Evolutionary conservation across 2,797 vertebrate species (phyloP).

Genomic region (Poecilia wingei): DNA sequence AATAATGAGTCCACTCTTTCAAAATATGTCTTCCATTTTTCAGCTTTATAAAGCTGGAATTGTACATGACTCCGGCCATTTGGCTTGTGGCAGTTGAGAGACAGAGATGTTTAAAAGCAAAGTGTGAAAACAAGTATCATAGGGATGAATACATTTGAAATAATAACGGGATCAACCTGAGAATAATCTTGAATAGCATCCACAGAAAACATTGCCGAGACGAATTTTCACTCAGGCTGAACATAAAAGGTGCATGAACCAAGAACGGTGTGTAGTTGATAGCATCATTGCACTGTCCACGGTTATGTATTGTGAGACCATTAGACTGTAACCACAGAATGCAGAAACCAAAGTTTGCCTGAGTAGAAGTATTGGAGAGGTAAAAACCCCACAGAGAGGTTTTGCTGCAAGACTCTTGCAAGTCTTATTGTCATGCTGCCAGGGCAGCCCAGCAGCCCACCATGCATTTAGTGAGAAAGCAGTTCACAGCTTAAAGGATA

Average conservation of each 20-base stretch:
- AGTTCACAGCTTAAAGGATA: conserved; percentile 67
- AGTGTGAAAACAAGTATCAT: conserved; percentile 12
- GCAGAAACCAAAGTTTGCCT: conserved; percentile 20
- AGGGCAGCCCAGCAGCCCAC: conserved; percentile 51
- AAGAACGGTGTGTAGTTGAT: conserved; percentile 1
- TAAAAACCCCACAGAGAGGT: conserved; percentile 32
- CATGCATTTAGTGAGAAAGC: conserved; percentile 70
- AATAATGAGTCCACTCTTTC: conserved; percentile 65
- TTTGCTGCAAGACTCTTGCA: conserved; percentile 45
- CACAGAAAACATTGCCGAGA: conserved; percentile 10
- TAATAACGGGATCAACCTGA: conserved; percentile 4
- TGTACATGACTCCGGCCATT: conserved; percentile 17
- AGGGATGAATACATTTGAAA: conserved; percentile 2
- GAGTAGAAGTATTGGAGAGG: conserved; percentile 30
- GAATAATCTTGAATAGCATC: conserved; percentile 13
- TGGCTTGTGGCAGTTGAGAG: conserved; percentile 7
- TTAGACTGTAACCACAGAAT: conserved; percentile 27
- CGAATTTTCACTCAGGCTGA: conserved; percentile 12
- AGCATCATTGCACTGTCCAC: conserved; percentile 4
- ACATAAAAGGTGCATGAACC: conserved; percentile 20
- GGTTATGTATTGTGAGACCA: conserved; percentile 30
- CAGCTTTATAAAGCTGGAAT: not conserved
- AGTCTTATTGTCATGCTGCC: conserved; percentile 63
- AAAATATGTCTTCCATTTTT: conserved; percentile 32
- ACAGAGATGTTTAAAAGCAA: conserved; percentile 15